Conservation (phyloP, 1,140 invertebrate genomes). For the Bombyx mori region DNA sequence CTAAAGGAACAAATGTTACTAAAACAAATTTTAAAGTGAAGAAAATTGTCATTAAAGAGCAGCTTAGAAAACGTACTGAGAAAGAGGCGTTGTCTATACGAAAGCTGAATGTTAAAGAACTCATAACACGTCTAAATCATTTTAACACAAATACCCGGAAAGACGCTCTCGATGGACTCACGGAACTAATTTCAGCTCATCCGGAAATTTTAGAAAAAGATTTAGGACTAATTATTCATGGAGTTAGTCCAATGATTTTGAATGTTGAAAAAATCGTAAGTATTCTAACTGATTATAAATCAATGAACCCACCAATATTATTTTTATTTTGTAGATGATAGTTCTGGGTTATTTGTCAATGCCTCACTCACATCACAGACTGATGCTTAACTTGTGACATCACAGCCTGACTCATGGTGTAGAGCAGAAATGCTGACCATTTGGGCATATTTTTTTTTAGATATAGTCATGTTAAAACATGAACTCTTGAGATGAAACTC, state of each 20-base stretch:
- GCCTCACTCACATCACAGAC: no score
- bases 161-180: conserved; percentile 80
- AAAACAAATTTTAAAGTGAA: conserved; percentile 90
- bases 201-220: conserved; percentile 72
- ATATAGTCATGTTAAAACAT: no score
- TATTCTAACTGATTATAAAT: conserved; percentile 4
- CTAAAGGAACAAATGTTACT: conserved; percentile 87
- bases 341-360: no score
- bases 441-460: no score
- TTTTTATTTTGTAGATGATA: no score
- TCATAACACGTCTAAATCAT: conserved; percentile 82
- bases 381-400: no score
- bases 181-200: conserved; percentile 76
- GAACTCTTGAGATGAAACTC: no score
- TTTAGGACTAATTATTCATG: conserved; percentile 78
- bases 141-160: conserved; percentile 80
- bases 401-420: no score
- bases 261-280: conserved; percentile 78
- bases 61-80: conserved; percentile 77
- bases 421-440: no score
- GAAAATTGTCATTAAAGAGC: conserved; percentile 85
- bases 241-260: conserved; percentile 77
- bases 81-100: conserved; percentile 77
- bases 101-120: conserved; percentile 84
- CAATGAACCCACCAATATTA: background rate